Evolutionary conservation across 1,140 invertebrate species (phyloP).

Genomic region (Rhagoletis pomonella): DNA sequence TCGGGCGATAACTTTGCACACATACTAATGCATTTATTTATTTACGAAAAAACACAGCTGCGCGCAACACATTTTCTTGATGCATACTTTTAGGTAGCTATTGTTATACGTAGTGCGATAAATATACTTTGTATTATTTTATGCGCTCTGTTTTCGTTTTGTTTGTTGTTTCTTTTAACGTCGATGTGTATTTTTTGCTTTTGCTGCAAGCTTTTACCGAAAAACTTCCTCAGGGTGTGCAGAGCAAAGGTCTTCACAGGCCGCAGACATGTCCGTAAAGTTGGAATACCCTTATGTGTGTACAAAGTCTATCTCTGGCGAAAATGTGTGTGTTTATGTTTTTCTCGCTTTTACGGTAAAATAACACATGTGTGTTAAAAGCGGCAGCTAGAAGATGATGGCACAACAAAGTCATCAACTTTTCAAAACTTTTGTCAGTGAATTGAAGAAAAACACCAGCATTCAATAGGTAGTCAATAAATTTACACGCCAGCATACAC

Average conservation of each 20-base stretch:
- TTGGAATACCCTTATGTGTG: neutral
- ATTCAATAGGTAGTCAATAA: constrained; percentile 12
- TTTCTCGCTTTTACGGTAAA: neutral
- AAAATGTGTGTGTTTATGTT: neutral
- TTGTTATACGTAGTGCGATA: constrained; percentile 14
- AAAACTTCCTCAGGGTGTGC: neutral
- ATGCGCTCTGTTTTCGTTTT: neutral
- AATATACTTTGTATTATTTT: constrained; percentile 21
- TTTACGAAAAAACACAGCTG: constrained; percentile 2
- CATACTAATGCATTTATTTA: constrained; percentile 5
- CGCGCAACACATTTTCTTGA: neutral
- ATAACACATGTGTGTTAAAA: constrained; percentile 2
- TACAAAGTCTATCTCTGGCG: neutral
- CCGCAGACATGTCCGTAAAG: neutral
- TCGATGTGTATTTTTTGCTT: neutral
- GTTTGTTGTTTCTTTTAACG: too few species aligned
- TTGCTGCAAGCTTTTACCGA: neutral
- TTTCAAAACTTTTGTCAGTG: constrained; percentile 26
- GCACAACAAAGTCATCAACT: constrained; percentile 19
- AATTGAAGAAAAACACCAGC: constrained; percentile 17
- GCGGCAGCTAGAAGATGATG: neutral
- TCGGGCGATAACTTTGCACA: constrained; percentile 10
- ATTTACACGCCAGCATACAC: neutral
- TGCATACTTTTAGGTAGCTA: constrained; percentile 46
- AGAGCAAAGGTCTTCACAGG: neutral